Conservation (phyloP, 2,797 vertebrate species). For the Gephyroberyx darwinii region DNA sequence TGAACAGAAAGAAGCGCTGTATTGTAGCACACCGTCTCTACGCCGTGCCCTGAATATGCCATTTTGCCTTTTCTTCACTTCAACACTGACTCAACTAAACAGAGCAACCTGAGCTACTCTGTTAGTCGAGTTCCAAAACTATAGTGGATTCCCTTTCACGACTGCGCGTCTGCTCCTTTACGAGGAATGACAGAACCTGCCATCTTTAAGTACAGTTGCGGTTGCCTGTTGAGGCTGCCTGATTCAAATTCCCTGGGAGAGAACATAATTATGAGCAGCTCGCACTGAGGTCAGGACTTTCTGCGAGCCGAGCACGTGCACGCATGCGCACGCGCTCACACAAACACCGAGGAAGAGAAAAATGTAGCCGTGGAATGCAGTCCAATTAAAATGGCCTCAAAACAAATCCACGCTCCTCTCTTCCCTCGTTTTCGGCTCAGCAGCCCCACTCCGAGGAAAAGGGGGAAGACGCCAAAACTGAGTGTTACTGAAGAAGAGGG, state of each 20-base stretch:
- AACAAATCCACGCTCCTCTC: conserved; percentile 6
- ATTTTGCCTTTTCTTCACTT: conserved; percentile 7
- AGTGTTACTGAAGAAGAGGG: neutral
- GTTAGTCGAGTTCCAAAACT: conserved; percentile 15
- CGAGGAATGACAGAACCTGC: conserved; percentile 34
- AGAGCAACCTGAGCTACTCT: conserved; percentile 24
- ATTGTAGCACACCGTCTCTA: neutral
- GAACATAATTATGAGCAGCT: conserved; percentile 35
- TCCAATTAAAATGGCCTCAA: conserved; percentile 62
- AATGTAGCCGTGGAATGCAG: conserved; percentile 40
- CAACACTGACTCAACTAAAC: conserved; percentile 26
- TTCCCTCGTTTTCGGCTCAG: conserved; percentile 53
- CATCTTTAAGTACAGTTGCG: conserved; percentile 26
- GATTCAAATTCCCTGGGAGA: conserved; percentile 39
- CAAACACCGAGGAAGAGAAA: conserved; percentile 11
- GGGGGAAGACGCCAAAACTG: conserved; percentile 6
- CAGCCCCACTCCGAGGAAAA: conserved; percentile 56
- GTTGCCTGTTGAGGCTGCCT: conserved; percentile 18
- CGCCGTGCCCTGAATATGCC: conserved; percentile 19
- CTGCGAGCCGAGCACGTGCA: neutral
- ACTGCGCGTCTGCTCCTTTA: conserved; percentile 28
- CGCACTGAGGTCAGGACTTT: conserved; percentile 42
- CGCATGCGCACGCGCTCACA: neutral
- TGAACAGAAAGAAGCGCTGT: neutral
- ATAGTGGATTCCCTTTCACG: conserved; percentile 15